Evolutionary conservation across 2,888 invertebrate species (phyloP).

Genomic region (Mactromeris polynyma): DNA sequence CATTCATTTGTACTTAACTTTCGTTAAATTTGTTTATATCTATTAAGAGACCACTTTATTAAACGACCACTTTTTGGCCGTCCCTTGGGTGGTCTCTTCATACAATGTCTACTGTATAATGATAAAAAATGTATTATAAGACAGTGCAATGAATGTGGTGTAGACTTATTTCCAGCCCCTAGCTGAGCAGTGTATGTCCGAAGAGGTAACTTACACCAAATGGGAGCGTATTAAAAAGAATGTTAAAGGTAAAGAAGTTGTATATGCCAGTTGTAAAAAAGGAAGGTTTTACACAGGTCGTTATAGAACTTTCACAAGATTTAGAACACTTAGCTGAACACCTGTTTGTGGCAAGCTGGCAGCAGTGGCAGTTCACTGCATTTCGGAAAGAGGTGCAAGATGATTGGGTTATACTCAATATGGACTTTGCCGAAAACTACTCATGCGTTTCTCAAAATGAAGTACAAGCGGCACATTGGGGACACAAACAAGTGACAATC

Average conservation of each 20-base stretch:
- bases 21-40: too few relatives aligned
- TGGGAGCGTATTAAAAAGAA: conserved; percentile 54
- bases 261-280: conserved; percentile 43
- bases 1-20: too few relatives aligned
- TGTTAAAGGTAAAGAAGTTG: conserved; percentile 49
- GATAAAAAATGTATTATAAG: neutral
- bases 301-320: conserved; percentile 51
- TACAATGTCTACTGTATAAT: too few relatives aligned
- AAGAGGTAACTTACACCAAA: conserved; percentile 32
- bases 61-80: too few relatives aligned
- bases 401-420: conserved; percentile 17
- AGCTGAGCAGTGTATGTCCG: neutral
- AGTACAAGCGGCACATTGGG: conserved; percentile 21
- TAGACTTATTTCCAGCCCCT: conserved; percentile 39
- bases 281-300: conserved; percentile 24
- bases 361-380: conserved; percentile 27
- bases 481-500: conserved; percentile 31
- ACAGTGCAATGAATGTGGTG: conserved; percentile 37
- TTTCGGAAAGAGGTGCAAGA: conserved; percentile 56
- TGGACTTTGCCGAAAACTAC: conserved; percentile 48
- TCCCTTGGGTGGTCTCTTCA: too few relatives aligned
- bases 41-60: too few relatives aligned
- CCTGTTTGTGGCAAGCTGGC: conserved; percentile 45
- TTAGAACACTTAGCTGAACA: conserved; percentile 43
- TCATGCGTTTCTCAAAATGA: conserved; percentile 28